phyloP scores from a whole-genome alignment of 2,888 invertebrate genomes.

The Exocentrus adspersus region DNA sequence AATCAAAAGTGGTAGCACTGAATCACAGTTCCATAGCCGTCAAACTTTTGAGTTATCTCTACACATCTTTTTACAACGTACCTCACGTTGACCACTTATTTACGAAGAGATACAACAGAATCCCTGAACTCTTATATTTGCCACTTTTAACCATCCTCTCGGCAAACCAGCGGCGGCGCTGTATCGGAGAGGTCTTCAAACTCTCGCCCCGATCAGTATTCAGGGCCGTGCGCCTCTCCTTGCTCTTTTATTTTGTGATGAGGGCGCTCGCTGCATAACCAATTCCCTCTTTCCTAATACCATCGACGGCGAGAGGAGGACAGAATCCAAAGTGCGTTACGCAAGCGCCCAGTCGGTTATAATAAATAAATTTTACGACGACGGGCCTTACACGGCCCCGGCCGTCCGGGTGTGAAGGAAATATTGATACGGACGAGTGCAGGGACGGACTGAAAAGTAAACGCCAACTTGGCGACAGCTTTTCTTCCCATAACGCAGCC shows the following conservation, averaged over 20 bases:
- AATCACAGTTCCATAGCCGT: too few species aligned
- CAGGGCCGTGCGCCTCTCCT: slow-evolving; percentile 37
- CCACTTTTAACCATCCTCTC: slow-evolving; percentile 4
- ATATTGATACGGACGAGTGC: slow-evolving; percentile 22
- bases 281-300: slow-evolving; percentile 54
- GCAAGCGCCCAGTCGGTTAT: slow-evolving; percentile 34
- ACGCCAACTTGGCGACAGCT: too few species aligned
- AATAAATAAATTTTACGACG: slow-evolving; percentile 20
- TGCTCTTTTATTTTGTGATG: slow-evolving; percentile 58
- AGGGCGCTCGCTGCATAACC: slow-evolving; percentile 49
- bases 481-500: too few species aligned
- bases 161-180: slow-evolving; percentile 10
- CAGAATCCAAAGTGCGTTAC: slow-evolving; percentile 45
- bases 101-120: too few species aligned
- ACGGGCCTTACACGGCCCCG: background rate
- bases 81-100: too few species aligned
- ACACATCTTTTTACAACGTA: too few species aligned
- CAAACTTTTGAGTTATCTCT: too few species aligned
- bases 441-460: too few species aligned
- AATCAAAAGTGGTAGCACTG: too few species aligned
- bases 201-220: slow-evolving; percentile 44
- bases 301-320: slow-evolving; percentile 39
- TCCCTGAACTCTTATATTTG: slow-evolving; percentile 1
- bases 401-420: slow-evolving; percentile 27
- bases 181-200: slow-evolving; percentile 46